These are phyloP conservation scores for Telmatochromis sp. DNA, from an alignment of 2,113 vertebrate species.

Conservation along the genomic window DNA sequence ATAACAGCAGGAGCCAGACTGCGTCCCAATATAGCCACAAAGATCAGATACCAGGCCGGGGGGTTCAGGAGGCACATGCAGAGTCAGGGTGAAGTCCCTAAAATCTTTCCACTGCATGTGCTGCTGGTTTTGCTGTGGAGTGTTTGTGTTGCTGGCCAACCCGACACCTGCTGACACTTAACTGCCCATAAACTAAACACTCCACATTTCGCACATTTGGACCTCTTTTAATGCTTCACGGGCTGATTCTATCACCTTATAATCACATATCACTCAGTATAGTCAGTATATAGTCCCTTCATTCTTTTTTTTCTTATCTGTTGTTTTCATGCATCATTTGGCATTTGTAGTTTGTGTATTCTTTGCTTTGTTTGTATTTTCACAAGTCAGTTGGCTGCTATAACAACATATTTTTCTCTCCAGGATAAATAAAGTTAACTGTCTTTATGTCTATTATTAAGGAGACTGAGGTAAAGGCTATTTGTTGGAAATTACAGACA, in stretches of 20 bases:
- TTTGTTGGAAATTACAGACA: background rate
- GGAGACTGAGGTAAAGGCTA: background rate
- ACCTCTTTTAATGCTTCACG: background rate
- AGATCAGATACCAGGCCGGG: slow-evolving; percentile 50
- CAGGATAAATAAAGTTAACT: background rate
- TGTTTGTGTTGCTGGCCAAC: background rate
- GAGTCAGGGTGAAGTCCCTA: slow-evolving; percentile 13
- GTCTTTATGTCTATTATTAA: background rate
- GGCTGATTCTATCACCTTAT: background rate
- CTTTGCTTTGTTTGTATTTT: background rate
- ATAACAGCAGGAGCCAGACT: slow-evolving; percentile 8
- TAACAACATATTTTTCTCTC: background rate
- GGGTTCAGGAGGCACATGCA: slow-evolving; percentile 33
- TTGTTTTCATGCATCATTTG: background rate
- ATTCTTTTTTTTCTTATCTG: background rate
- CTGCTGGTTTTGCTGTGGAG: slow-evolving; percentile 25
- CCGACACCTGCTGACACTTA: background rate
- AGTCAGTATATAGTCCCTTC: background rate
- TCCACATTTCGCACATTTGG: background rate
- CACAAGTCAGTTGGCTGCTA: background rate
- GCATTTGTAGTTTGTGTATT: background rate
- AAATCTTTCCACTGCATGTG: slow-evolving; percentile 22
- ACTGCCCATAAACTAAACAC: background rate
- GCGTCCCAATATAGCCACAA: slow-evolving; percentile 45
- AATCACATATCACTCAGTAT: background rate